Evolutionary conservation across 2,113 vertebrate species (phyloP).

Genomic region (Grantiella picta): DNA sequence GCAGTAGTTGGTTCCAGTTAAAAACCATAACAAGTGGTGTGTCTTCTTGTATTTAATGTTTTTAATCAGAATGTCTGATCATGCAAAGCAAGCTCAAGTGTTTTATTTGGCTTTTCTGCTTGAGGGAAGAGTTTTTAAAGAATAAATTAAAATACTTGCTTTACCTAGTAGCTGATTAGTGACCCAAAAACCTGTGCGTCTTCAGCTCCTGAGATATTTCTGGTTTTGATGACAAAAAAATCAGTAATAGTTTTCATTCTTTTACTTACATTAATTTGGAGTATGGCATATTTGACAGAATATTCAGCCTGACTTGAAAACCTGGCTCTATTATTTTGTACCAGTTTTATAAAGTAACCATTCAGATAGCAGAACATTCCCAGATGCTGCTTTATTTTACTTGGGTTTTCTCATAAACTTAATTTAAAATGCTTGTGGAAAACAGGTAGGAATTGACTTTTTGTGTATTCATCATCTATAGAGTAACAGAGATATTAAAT

Average conservation of each 20-base stretch:
- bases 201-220: neutral
- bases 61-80: neutral
- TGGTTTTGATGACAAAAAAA: neutral
- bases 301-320: neutral
- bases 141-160: neutral
- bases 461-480: slow-evolving; percentile 15
- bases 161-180: neutral
- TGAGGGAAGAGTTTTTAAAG: neutral
- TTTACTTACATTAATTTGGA: neutral
- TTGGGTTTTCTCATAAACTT: neutral
- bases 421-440: slow-evolving; percentile 3
- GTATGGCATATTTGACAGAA: neutral
- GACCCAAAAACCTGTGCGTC: neutral
- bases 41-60: neutral
- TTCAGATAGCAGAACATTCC: neutral
- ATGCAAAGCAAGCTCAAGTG: neutral
- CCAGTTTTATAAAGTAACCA: neutral
- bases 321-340: neutral
- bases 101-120: slow-evolving; percentile 45
- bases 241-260: neutral
- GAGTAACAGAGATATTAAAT: slow-evolving; percentile 15
- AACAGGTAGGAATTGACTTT: neutral
- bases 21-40: neutral
- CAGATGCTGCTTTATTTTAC: neutral
- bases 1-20: neutral